Evolutionary conservation across 2,113 vertebrate species (phyloP).

Genomic region (Brevimyrus niger): DNA sequence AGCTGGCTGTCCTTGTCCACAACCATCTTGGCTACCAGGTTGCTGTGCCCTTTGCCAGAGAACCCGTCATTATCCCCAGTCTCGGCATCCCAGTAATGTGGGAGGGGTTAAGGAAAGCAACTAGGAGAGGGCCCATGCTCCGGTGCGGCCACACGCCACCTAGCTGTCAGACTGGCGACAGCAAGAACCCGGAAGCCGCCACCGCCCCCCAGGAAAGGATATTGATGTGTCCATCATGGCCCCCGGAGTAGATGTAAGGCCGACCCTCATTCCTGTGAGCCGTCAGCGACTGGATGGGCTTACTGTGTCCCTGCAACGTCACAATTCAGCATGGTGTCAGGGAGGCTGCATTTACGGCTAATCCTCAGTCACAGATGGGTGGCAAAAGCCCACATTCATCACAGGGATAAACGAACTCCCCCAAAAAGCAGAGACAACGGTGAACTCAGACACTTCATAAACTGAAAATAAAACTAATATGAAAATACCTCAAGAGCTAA

Average conservation of each 20-base stretch:
- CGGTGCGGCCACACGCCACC: not conserved
- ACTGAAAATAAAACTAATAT: not conserved
- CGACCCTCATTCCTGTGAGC: constrained; percentile 73
- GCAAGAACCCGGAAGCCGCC: not conserved
- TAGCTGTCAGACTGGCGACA: not conserved
- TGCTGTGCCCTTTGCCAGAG: constrained; percentile 85
- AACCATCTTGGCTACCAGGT: constrained; percentile 79
- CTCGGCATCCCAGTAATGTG: constrained; percentile 88
- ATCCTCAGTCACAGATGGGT: not conserved
- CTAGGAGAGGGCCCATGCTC: not conserved
- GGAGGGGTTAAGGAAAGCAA: constrained; percentile 54
- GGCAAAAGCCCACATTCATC: not conserved
- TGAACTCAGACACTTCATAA: too few relatives aligned
- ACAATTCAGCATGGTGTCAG: not conserved
- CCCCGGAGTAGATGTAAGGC: constrained; percentile 83
- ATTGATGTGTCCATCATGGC: constrained; percentile 96
- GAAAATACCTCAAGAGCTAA: not conserved
- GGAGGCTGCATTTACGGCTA: not conserved
- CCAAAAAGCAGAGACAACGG: too few relatives aligned
- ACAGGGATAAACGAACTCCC: too few relatives aligned
- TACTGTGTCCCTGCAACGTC: constrained; percentile 79
- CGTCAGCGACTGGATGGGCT: constrained; percentile 88
- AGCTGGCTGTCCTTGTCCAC: constrained; percentile 65
- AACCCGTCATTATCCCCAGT: constrained; percentile 80
- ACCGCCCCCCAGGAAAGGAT: constrained; percentile 66